Evolutionary conservation across 92 coral and sea anemone species (phyloP).

Genomic region (Bergia sp.): DNA sequence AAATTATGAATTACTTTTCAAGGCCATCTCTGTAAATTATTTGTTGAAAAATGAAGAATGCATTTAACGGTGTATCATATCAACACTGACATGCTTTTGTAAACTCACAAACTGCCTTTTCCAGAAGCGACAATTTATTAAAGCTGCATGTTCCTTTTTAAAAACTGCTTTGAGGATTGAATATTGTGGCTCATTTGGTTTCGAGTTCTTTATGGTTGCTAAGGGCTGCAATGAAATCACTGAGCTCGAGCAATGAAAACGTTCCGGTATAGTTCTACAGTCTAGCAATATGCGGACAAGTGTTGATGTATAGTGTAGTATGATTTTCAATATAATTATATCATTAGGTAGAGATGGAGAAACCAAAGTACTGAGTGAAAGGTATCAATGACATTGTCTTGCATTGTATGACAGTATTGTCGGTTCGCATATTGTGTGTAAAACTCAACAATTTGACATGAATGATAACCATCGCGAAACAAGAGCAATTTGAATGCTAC

Average conservation of each 20-base stretch:
- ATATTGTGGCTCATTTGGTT: background rate
- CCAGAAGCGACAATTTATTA: background rate
- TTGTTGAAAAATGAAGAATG: background rate
- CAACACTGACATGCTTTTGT: background rate
- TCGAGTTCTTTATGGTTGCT: too few species aligned
- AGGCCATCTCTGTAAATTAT: background rate
- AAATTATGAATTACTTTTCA: background rate
- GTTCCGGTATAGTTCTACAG: too few species aligned
- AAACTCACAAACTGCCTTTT: background rate
- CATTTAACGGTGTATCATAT: background rate
- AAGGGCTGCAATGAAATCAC: background rate
- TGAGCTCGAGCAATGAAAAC: background rate
- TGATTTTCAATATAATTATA: too few species aligned
- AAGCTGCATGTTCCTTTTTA: background rate
- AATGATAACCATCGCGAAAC: background rate
- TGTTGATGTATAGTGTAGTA: background rate
- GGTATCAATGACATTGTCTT: conserved; percentile 1
- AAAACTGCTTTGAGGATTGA: background rate
- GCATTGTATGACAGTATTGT: background rate
- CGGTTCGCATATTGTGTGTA: background rate
- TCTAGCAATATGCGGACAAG: background rate
- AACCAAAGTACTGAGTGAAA: background rate
- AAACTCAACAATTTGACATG: background rate
- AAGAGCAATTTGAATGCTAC: background rate
- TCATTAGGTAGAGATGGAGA: background rate